Percentiles rank a stretch among this genome's conserved stretches.
These are phyloP conservation scores for Choloepus didactylus DNA, from an alignment of 2,797 vertebrate species.

Conservation along the genomic window DNA sequence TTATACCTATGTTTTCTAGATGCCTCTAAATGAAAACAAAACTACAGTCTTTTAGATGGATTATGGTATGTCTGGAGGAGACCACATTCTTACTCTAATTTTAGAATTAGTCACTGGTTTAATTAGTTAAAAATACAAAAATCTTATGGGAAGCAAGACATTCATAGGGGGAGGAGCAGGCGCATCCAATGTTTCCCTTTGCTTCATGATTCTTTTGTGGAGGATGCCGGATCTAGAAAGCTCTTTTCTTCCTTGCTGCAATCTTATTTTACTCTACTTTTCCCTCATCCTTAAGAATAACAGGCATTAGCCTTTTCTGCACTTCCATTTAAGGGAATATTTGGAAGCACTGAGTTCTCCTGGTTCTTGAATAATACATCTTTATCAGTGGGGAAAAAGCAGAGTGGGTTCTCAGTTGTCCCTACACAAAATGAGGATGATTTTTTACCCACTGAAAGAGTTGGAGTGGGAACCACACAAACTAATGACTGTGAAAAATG, in stretches of 20 bases:
- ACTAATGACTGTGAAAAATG: not conserved
- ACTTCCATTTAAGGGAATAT: not conserved
- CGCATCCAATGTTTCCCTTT: not conserved
- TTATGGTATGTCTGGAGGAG: not conserved
- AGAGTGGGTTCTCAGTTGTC: not conserved
- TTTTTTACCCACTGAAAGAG: not conserved
- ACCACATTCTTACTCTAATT: not conserved
- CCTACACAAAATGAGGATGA: not conserved
- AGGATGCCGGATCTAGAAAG: not conserved
- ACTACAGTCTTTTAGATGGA: not conserved
- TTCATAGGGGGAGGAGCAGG: not conserved
- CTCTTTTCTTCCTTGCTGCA: not conserved
- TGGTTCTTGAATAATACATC: not conserved
- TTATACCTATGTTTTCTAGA: not conserved
- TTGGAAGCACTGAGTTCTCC: not conserved
- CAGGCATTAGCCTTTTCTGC: not conserved
- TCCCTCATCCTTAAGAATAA: not conserved
- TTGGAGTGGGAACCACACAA: not conserved
- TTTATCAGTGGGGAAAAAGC: not conserved
- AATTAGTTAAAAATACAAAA: not conserved
- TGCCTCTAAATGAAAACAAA: not conserved
- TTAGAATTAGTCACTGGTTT: not conserved
- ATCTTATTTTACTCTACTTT: not conserved
- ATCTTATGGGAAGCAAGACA: not conserved
- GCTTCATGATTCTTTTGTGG: not conserved